phyloP scores from a whole-genome alignment of 2,113 vertebrate genomes.

The Stigmatopora argus region DNA sequence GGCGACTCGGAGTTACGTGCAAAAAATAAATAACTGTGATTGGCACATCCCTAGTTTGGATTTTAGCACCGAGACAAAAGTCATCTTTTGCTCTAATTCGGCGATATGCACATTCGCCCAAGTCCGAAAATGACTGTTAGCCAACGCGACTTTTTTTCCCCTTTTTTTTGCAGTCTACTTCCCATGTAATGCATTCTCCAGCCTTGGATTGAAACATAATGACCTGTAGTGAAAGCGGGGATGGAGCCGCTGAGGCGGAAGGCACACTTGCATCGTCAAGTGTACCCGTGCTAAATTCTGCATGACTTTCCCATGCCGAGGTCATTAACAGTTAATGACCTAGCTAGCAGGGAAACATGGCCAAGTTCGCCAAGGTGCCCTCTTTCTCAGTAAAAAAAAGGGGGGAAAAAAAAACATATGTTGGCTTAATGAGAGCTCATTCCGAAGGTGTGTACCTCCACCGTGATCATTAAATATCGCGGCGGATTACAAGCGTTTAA shows the following conservation, averaged over 20 bases:
- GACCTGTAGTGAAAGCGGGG: background rate
- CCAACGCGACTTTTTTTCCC: no score
- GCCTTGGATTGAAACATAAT: background rate
- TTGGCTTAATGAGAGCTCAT: conserved; percentile 49
- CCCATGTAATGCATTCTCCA: background rate
- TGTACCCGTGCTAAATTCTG: conserved; percentile 21
- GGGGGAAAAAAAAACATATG: conserved; percentile 46
- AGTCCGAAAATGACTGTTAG: background rate
- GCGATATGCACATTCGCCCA: no score
- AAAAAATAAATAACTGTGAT: no score
- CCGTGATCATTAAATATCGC: conserved; percentile 42
- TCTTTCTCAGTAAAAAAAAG: conserved; percentile 10
- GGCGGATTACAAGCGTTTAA: conserved; percentile 48
- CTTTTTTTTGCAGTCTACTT: background rate
- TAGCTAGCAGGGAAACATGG: conserved; percentile 22
- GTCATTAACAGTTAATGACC: conserved; percentile 53
- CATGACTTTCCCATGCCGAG: conserved; percentile 27
- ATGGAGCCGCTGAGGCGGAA: background rate
- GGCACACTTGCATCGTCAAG: conserved; percentile 16
- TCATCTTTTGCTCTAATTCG: no score
- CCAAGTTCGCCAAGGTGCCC: conserved; percentile 43
- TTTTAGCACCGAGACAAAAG: no score
- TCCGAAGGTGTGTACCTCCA: conserved; percentile 30
- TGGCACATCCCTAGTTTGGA: no score
- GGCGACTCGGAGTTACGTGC: no score